Base-by-base conservation (phyloP, 2,888 invertebrate genomes). In the Cyclophora punctaria region DNA sequence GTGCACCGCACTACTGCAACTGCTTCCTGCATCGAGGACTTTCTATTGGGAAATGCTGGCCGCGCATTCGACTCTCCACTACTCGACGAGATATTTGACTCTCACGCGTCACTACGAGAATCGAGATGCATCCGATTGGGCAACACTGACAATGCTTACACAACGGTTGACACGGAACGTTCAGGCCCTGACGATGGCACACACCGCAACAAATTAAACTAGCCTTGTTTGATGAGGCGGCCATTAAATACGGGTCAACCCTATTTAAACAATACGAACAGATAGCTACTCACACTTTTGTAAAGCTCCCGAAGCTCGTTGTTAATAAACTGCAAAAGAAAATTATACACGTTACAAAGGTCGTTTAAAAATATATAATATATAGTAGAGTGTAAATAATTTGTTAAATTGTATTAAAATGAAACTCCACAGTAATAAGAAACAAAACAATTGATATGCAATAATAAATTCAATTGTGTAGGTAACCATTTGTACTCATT, bases 1-100 rank as follows among this genome's bases (percentile, higher is more conserved):
- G 53, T 58, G 59, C 58, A 58, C 66, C 61, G 63, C 64, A 72
- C 74, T 64, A 54, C 61, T 69, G 71, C 73, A 70, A 67, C 59
- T 73, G 78, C 80, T 85, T 86, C 86, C 85, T 86, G 83, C 76
- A 80, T 69, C 58, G 79, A 79, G 79, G 83, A 86, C 86, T 88
- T 88, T 88, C 87, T 87, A 87, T 81, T 85, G 84, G 85, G 85
- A 85, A 86, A 84, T 81, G 58, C 59, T 48, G 63, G 67, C 64
- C 68, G 60, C 67, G 67, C 71, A 70, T 71, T 71, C 68, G 73
- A 70, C 72, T 71, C 37, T 67, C 75, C 70, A 62, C 67, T 63
- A 63, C 65, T 64, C 59, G 73, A 82, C 85, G 82, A 78, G 83
- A 84, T 83, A 85, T 70, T 77, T 74, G 70, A 78, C 77, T 81